Evolutionary conservation across 92 coral and sea anemone species (phyloP).

Genomic region (Bergia sp.): DNA sequence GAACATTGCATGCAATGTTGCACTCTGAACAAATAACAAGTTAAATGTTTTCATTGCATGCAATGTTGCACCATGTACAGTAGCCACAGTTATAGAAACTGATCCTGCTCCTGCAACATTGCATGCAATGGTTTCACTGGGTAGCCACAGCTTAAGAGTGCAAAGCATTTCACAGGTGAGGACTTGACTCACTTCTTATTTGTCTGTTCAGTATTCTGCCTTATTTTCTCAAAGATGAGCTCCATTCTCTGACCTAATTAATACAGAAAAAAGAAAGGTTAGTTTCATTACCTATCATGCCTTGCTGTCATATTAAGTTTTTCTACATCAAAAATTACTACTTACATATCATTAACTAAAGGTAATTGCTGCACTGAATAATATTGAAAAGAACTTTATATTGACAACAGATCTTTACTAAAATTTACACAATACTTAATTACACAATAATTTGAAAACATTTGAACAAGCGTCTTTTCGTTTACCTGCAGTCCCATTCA

Average conservation of each 20-base stretch:
- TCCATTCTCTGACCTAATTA: constrained; percentile 14
- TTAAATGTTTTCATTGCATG: no score
- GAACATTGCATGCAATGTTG: no score
- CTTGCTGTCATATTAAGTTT: background rate
- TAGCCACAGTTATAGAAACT: no score
- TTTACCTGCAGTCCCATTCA: no score
- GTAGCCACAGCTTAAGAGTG: background rate
- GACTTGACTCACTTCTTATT: background rate
- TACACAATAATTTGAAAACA: no score
- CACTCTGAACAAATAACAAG: no score
- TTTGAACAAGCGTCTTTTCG: no score
- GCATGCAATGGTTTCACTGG: background rate
- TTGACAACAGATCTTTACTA: constrained; percentile 4
- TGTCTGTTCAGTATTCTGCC: no score
- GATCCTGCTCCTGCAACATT: no score
- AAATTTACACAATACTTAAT: background rate
- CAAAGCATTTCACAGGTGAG: background rate
- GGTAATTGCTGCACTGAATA: background rate
- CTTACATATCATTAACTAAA: no score
- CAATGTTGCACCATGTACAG: no score
- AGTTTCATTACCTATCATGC: background rate
- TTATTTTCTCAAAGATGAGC: background rate
- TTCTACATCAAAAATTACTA: background rate
- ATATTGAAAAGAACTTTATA: background rate
- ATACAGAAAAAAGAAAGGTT: background rate